Evolutionary conservation across 2,113 vertebrate genomes (phyloP), one percentile per base, ranked within the genome.

Genomic region (Sinocyclocheilus maitianheensis): DNA sequence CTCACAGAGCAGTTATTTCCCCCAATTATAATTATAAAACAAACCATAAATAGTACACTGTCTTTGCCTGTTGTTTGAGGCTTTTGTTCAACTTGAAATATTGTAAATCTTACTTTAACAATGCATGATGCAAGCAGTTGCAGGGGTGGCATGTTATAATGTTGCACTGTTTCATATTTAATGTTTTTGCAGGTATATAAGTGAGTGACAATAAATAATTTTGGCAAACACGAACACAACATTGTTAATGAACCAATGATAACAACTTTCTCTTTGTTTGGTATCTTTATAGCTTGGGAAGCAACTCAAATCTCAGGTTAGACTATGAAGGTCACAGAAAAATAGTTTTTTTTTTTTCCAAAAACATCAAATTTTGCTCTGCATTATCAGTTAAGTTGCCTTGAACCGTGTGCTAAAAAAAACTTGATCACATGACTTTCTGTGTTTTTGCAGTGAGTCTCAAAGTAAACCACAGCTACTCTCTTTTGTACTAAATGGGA

Each of bases 381-480:
- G 26, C 4, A 5, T 72, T 72, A 40, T 12, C 9, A 30, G 26
- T 13, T 5, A 40, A 18, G 11, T 77, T 48, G 20, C 40, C 11
- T 16, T 46, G 69, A 13, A 46, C 60, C 3, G 2, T 40, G n/a
- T 53, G 77, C 18, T 51, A 16, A 60, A 63, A 63, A 81, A 75
- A 67, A 74, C 37, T 20, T 77, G 0, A 67, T 78, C 48, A 55
- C 65, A 34, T 89, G 86, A 85, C 76, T 86, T 89, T 53, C 86
- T 87, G 63, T 75, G 2, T 62, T 10, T 9, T 37, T 87, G n/a
- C 26, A 67, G 2, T 75, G 34, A n/a, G 18, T 4, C 51, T 71
- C 58, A 53, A 62, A 80, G n/a, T 60, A 77, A 76, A 84, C 84
- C 51, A 55, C 82, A 88, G 79, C n/a, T 26, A 76, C 46, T 10